Conservation (phyloP, 2,113 vertebrate genomes). For the Eublepharis macularius region DNA sequence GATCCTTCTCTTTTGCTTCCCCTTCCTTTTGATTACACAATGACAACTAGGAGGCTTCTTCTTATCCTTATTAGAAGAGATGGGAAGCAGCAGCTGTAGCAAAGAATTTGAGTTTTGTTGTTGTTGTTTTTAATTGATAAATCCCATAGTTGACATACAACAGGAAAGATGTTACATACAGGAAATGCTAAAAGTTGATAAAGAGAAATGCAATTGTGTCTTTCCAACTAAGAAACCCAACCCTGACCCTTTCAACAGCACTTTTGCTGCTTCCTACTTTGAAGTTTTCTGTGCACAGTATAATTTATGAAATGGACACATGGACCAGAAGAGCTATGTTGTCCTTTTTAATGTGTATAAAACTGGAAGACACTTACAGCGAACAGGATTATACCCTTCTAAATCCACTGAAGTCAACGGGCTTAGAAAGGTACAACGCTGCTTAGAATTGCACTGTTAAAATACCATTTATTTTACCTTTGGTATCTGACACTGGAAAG, state of each 20-base stretch:
- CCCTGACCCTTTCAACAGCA: not conserved
- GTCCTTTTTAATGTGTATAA: too few relatives aligned
- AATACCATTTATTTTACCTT: not conserved
- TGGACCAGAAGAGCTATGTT: not conserved
- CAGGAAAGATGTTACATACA: not conserved
- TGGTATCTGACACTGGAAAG: not conserved
- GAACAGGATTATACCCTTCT: too few relatives aligned
- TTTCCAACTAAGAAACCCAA: not conserved
- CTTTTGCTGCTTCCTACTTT: slow-evolving; percentile 12
- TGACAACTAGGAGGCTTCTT: not conserved
- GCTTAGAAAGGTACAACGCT: too few relatives aligned
- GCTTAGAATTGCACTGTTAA: too few relatives aligned
- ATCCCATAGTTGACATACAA: not conserved
- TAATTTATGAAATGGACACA: not conserved
- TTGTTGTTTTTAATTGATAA: not conserved
- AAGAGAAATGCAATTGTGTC: not conserved
- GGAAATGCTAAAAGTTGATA: slow-evolving; percentile 15
- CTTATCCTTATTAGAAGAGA: not conserved
- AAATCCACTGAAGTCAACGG: too few relatives aligned
- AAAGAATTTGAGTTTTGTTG: not conserved
- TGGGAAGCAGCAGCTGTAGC: not conserved
- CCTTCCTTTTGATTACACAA: not conserved
- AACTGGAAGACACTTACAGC: not conserved
- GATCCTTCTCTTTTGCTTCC: not conserved
- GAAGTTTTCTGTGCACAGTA: slow-evolving; percentile 3